Base-by-base conservation (phyloP, 92 coral and sea anemone genomes). In the Pocillopora meandrina region DNA sequence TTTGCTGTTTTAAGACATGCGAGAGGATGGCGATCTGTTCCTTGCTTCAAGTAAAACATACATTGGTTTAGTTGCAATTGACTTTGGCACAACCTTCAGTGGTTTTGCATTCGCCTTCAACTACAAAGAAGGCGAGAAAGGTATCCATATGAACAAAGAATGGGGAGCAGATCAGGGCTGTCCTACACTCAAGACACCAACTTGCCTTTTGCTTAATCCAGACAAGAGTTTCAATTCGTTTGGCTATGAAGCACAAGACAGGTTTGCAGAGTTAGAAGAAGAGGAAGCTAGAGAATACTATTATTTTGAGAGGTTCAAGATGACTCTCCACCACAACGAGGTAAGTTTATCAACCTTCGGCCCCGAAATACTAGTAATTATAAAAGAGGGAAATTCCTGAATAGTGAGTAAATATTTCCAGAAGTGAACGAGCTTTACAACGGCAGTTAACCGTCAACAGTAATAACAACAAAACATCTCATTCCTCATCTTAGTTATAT, bases 91-190 rank as follows among this genome's bases (percentile, higher is more conserved):
- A 35, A 71, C 86, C 9, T 82, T 72, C 71, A 82, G 86, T 72
- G 86, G 86, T 31, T 82, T 82, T 73, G 86, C 86, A 12, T 82
- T 82, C 72, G 65, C 86, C 61, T 82, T 82, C 57, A 82, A 71
- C 20, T 65, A 82, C 9, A 71, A 72, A 56, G 86, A 82, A 31
- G 86, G 86, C 17, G 86, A 82, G 61, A n/a, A 26, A 31, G 79
- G 79, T 18, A 82, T 82, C 57, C 86, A 82, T 42, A 69, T 82
- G 86, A 82, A 82, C 86, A 82, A 60, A 56, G 70, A 61, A 56
- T 82, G 86, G 86, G 86, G 79, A 72, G 34, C 61, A 21, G 86
- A 82, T 35, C 78, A 71, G 57, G 86, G 78, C 0, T 61, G 3
- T 47, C 55, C 65, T 59, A 82, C 68, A 47, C 34, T 69, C 23